A percentile compares a stretch with the other conserved stretches of the same genome.
These are phyloP conservation scores for Pelvicachromis taeniatus DNA, from an alignment of 2,113 vertebrate species.

Conservation along the genomic window DNA sequence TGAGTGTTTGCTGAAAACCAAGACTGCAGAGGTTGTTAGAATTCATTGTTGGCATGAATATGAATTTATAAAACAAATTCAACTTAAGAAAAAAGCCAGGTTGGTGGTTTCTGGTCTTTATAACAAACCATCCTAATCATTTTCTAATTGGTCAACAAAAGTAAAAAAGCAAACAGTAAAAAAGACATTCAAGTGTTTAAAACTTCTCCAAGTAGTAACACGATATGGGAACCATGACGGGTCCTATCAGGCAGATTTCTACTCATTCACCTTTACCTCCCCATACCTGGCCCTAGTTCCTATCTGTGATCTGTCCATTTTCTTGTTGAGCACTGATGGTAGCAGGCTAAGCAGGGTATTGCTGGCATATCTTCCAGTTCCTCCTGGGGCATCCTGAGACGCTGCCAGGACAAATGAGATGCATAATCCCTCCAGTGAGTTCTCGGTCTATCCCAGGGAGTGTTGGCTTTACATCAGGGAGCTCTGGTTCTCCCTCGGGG, in stretches of 20 bases:
- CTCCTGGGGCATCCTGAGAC: background rate
- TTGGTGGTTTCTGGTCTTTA: background rate
- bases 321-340: background rate
- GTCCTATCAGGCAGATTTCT: background rate
- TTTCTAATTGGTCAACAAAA: background rate
- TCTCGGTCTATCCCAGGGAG: background rate
- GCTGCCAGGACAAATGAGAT: background rate
- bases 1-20: background rate
- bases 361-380: background rate
- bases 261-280: background rate
- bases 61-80: fast-evolving
- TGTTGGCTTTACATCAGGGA: background rate
- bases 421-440: background rate
- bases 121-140: background rate
- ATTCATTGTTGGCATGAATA: background rate
- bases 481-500: background rate
- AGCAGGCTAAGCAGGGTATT: background rate
- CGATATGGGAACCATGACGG: fast-evolving
- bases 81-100: background rate
- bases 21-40: background rate
- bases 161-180: no score
- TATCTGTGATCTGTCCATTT: background rate
- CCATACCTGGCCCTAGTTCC: background rate
- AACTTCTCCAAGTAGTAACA: fast-evolving
- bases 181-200: background rate